phyloP scores from a whole-genome alignment of 2,113 vertebrate species.

The Sitta europaea region DNA sequence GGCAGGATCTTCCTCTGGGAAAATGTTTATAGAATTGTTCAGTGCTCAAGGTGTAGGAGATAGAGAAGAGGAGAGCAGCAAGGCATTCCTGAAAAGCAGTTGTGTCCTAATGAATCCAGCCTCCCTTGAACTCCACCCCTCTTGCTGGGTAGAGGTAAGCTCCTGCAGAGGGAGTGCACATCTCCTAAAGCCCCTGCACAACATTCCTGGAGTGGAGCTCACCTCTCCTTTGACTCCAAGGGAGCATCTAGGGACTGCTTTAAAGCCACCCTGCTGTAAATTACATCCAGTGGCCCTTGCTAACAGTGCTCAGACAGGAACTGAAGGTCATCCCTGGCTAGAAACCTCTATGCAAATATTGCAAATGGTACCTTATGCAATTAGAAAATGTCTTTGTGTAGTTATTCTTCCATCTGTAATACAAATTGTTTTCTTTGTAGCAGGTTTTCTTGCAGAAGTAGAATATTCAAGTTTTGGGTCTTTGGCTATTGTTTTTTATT shows the following conservation, averaged over 20 bases:
- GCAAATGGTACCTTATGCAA: not conserved
- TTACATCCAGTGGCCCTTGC: not conserved
- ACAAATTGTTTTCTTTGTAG: not conserved
- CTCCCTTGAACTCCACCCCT: not conserved
- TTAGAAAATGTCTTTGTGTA: not conserved
- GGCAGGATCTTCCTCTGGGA: not conserved
- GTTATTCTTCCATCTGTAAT: not conserved
- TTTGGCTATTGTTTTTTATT: not conserved
- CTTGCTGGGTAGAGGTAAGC: not conserved
- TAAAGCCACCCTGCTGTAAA: not conserved
- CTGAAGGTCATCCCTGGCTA: not conserved
- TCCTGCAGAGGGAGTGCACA: not conserved
- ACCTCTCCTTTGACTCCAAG: not conserved
- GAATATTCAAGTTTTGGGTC: not conserved
- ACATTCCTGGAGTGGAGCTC: not conserved
- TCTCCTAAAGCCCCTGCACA: not conserved
- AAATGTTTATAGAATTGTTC: not conserved
- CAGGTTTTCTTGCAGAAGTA: not conserved
- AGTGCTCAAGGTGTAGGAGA: not conserved
- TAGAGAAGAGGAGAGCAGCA: not conserved
- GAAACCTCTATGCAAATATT: not conserved
- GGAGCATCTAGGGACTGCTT: not conserved
- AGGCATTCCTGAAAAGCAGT: not conserved
- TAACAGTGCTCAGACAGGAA: not conserved
- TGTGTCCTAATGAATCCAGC: not conserved